These are phyloP conservation scores for Spatula clypeata DNA, from an alignment of 2,797 vertebrate species.

Conservation along the genomic window DNA sequence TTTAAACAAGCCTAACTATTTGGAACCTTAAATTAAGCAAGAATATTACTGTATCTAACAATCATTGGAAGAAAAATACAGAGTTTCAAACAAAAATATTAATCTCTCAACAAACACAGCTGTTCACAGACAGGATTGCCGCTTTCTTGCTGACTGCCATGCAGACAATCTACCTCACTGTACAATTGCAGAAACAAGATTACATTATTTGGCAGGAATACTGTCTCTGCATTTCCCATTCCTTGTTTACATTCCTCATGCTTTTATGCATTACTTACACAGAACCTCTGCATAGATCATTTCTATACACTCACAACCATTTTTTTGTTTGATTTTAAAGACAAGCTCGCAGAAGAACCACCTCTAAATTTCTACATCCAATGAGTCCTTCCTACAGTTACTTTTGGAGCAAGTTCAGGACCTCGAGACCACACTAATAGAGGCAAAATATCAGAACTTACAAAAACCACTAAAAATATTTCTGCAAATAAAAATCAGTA, in stretches of 20 bases:
- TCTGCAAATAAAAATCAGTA: background rate
- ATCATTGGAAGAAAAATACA: background rate
- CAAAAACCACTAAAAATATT: background rate
- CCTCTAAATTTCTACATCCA: background rate
- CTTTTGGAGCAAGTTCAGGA: background rate
- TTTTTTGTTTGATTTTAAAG: background rate
- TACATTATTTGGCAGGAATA: background rate
- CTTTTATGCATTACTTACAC: background rate
- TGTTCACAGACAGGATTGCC: background rate
- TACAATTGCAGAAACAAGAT: background rate
- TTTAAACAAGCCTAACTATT: background rate
- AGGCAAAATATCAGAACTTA: background rate
- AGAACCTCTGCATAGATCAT: background rate
- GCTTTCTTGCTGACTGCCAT: background rate
- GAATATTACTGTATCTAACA: background rate
- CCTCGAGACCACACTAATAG: background rate
- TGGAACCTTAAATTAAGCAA: background rate
- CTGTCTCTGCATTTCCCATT: background rate
- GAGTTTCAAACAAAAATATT: background rate
- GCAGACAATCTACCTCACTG: background rate
- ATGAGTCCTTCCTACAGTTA: background rate
- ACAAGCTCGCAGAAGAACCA: background rate
- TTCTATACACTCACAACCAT: background rate
- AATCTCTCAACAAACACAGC: background rate
- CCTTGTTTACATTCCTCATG: background rate